Percentiles rank a stretch among this genome's conserved stretches.
Evolutionary conservation across 2,888 invertebrate species (phyloP).

Genomic region (Oegoconia quadripuncta): DNA sequence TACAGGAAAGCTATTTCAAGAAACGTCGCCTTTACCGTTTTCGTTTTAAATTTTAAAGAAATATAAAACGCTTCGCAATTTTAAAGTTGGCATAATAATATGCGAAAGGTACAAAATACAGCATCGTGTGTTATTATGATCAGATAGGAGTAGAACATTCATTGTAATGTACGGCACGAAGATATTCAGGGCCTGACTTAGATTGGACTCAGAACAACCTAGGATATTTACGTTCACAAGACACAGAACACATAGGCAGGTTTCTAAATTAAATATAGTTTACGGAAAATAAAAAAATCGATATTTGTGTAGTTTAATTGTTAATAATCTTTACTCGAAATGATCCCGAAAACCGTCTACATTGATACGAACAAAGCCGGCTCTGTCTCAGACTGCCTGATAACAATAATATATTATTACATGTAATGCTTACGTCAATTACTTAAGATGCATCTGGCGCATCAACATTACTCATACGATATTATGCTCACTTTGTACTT

Average conservation of each 20-base stretch:
- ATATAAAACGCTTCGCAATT: conserved; percentile 25
- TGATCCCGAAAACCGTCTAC: no score
- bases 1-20: conserved; percentile 21
- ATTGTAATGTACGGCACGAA: conserved; percentile 12
- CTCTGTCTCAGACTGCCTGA: conserved; percentile 28
- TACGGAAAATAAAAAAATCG: no score
- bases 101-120: conserved; percentile 26
- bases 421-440: conserved; percentile 47
- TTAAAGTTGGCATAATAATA: conserved; percentile 25
- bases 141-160: conserved; percentile 20
- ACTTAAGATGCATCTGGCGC: conserved; percentile 38
- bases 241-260: no score
- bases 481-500: conserved; percentile 28
- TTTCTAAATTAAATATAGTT: no score
- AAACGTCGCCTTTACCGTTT: conserved; percentile 14
- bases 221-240: no score
- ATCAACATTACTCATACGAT: conserved; percentile 44
- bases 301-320: no score
- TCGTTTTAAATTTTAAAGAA: conserved; percentile 28
- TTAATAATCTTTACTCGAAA: no score
- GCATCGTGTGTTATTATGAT: conserved; percentile 16
- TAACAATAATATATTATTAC: conserved; percentile 43
- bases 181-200: no score
- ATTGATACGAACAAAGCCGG: no score
- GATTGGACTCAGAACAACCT: no score